Base-by-base conservation (phyloP, 2,888 invertebrate genomes). In the Parthenolecanium corni region DNA sequence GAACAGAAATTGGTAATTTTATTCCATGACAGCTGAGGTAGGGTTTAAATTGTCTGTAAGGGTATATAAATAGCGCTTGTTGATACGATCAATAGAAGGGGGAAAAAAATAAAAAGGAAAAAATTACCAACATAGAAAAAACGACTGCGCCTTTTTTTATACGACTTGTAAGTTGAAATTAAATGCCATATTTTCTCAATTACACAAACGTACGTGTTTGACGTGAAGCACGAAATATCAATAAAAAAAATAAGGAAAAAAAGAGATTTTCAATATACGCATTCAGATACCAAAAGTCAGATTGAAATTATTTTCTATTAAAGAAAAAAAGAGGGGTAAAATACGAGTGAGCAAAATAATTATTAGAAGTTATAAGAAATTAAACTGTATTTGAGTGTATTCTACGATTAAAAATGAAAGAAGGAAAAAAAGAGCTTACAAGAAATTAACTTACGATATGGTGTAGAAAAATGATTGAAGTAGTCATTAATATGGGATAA, bases 401-500 rank as follows among this genome's bases (percentile, higher is more conserved):
- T 31, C 57, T 46, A 23, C 51, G 23, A 61, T 61, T 61, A 51
- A 61, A 61, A 61, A 51, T 24, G 31, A 23, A 58, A 47, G 51
- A 61, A 61, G 49, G 51, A 23, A 18, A 20, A 44, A 44, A 20
- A 18, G 9, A 20, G 21, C 14, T 23, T 49, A 49, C 51, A 51
- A 25, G 51, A 61, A 61, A 61, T 61, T 61, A 61, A 61, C 61
- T 51, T 49, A 61, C 61, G 61, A 24, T 61, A 61, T 20, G 40
- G 51, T 61, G 47, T 61, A 61, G 61, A 40, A 51, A 61, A 61
- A 61, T 61, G 49, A 61, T 61, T 61, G 38, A 61, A 61, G 61
- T 61, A 61, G 61, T 61, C 61, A 61, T 61, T 51, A 61, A 61
- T 61, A 61, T 51, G 51, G 51, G 61, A 61, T 61, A 61, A 61